Conservation (phyloP, 2,888 invertebrate genomes). For the Diaprepes abbreviatus region DNA sequence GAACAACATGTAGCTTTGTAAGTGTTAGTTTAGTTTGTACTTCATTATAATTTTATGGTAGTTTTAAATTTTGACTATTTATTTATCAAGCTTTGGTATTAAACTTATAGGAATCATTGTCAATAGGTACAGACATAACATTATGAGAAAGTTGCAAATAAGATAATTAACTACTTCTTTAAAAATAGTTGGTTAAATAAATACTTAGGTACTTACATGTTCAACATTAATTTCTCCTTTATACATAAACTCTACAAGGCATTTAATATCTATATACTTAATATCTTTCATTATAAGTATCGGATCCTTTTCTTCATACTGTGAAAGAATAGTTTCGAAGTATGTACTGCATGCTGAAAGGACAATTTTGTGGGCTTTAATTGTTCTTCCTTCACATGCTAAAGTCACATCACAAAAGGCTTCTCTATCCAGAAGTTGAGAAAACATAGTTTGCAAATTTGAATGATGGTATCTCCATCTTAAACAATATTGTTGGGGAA, state of each 20-base stretch:
- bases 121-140: too few relatives aligned
- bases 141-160: too few relatives aligned
- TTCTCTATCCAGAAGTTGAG: constrained; percentile 87
- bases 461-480: constrained; percentile 95
- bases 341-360: constrained; percentile 93
- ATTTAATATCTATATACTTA: constrained; percentile 89
- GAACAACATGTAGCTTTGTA: too few relatives aligned
- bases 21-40: too few relatives aligned
- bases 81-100: too few relatives aligned
- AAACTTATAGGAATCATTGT: too few relatives aligned
- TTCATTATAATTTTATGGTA: too few relatives aligned
- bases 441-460: constrained; percentile 91
- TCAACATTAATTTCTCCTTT: constrained; percentile 96
- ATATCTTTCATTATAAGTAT: constrained; percentile 92
- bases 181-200: too few relatives aligned
- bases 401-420: constrained; percentile 92
- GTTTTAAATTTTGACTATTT: too few relatives aligned
- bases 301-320: constrained; percentile 84
- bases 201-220: constrained; percentile 78
- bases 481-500: constrained; percentile 91
- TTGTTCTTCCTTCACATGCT: constrained; percentile 86
- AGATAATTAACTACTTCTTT: too few relatives aligned
- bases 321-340: constrained; percentile 88
- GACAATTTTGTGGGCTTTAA: constrained; percentile 88
- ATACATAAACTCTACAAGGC: constrained; percentile 95